Evolutionary conservation across 2,797 vertebrate species (phyloP), one percentile per base, ranked within the genome.

Genomic region (Gallinago solitaria): DNA sequence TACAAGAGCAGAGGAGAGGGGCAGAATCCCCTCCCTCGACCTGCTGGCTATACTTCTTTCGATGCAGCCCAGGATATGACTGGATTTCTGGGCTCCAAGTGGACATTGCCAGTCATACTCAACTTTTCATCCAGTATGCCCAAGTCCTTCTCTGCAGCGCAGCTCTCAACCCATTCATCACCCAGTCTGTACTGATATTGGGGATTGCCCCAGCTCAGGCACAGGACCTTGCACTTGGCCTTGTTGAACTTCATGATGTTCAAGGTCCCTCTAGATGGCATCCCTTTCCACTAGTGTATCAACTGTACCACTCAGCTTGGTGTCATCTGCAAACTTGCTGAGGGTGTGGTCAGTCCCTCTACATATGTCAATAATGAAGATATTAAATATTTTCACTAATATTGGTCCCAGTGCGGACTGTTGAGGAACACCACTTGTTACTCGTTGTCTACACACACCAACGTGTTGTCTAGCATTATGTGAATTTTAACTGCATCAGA

Each of bases 1-100:
- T 35, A 60, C 0, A 1, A 56, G 64, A 50, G 35, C 3, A 3
- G 23, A 65, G 24, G 4, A 48, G n/a, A 60, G 12, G 28, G 12
- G 3, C 1, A 70, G 27, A 48, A 76, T 48, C n/a, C 18, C 27
- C 41, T 63, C 32, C 37, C 14, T 23, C 0, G 0, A 32, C 53
- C 32, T 77, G 53, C 53, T 67, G n/a, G 11, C 4, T 6, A 37
- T 0, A 0, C 14, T 76, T 21, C 51, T 75, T 63, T 60, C 65
- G 11, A 48, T 60, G 59, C 15, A 54, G 27, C 23, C 23, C 20
- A 24, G 33, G 57, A n/a, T 37, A 54, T 0, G 0, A 7, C 7
- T 12, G 10, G 20, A 28, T 51, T 90, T 82, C 71, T 51, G 24
- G 28, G 7, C 59, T 65, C 32, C 4, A 8, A 37, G 6, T 1